phyloP scores from a whole-genome alignment of 1,140 invertebrate species.

The Diorhabda elongata region DNA sequence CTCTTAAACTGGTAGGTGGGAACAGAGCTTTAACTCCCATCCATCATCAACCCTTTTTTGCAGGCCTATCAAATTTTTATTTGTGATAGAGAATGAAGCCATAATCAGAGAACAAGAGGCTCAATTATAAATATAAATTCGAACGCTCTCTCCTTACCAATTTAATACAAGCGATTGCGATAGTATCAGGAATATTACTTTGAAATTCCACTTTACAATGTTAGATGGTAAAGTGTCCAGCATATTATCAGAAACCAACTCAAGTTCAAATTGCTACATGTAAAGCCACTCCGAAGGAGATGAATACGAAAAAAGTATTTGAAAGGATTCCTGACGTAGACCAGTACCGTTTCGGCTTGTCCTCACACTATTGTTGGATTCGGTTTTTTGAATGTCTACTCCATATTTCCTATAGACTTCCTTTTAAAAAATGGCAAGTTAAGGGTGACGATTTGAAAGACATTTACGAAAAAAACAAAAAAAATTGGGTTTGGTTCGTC shows the following conservation, averaged over 20 bases:
- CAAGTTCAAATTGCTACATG: conserved; percentile 34
- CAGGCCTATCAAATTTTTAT: too few relatives aligned
- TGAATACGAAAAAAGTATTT: conserved; percentile 21
- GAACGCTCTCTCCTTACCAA: too few relatives aligned
- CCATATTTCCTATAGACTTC: conserved; percentile 15
- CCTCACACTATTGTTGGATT: conserved; percentile 12
- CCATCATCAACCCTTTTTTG: too few relatives aligned
- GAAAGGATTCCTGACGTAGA: conserved; percentile 8
- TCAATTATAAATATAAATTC: too few relatives aligned
- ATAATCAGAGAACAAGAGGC: too few relatives aligned
- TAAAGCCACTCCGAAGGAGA: conserved; percentile 30
- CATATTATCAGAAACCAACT: conserved; percentile 31
- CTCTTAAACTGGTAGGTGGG: too few relatives aligned
- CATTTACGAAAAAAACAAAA: conserved; percentile 11
- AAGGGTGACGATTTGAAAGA: neutral
- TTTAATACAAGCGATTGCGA: too few relatives aligned
- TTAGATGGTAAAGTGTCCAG: conserved; percentile 49
- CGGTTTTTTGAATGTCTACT: conserved; percentile 18
- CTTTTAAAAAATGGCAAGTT: conserved; percentile 9
- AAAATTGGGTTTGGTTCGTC: conserved; percentile 37
- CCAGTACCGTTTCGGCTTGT: conserved; percentile 12
- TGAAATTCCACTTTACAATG: conserved; percentile 38
- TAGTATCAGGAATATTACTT: too few relatives aligned
- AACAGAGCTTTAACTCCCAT: too few relatives aligned
- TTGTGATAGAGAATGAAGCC: too few relatives aligned